These are phyloP conservation scores for Micronycteris hirsuta DNA, from an alignment of 2,113 vertebrate genomes.

Conservation along the genomic window DNA sequence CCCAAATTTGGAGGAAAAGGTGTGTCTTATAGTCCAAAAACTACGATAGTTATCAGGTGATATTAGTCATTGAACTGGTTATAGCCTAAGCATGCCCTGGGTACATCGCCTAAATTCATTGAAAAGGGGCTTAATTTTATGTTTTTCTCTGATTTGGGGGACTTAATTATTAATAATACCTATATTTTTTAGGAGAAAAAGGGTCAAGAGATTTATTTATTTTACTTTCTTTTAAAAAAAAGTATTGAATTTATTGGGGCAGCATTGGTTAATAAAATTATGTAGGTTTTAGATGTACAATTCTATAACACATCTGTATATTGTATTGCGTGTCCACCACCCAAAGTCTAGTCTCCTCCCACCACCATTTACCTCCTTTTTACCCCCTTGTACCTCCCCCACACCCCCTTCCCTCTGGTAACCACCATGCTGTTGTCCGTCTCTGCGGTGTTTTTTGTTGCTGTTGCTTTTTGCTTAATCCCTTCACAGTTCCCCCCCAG, in stretches of 20 bases:
- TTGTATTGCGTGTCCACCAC: too few species aligned
- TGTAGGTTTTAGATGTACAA: neutral
- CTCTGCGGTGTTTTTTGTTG: neutral
- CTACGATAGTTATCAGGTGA: constrained; percentile 34
- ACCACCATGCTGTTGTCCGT: neutral
- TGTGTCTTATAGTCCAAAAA: too few species aligned
- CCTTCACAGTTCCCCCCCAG: neutral
- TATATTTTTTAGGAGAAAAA: constrained; percentile 7
- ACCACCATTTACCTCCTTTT: too few species aligned
- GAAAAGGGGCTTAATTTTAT: constrained; percentile 15
- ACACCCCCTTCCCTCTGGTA: neutral
- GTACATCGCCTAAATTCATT: constrained; percentile 1
- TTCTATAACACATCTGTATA: neutral
- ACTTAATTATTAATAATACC: constrained; percentile 1
- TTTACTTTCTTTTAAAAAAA: neutral
- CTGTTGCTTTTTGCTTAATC: too few species aligned
- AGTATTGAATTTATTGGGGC: neutral
- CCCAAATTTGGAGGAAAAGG: too few species aligned
- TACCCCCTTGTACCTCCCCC: neutral
- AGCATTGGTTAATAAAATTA: neutral
- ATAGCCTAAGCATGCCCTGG: neutral
- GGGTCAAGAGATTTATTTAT: neutral
- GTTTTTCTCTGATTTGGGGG: constrained; percentile 2
- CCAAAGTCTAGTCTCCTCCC: too few species aligned
- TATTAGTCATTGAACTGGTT: constrained; percentile 36